Percentiles rank a stretch among this genome's conserved stretches.
Conservation (phyloP, 2,888 invertebrate genomes). For the Lepidonotus clava region DNA sequence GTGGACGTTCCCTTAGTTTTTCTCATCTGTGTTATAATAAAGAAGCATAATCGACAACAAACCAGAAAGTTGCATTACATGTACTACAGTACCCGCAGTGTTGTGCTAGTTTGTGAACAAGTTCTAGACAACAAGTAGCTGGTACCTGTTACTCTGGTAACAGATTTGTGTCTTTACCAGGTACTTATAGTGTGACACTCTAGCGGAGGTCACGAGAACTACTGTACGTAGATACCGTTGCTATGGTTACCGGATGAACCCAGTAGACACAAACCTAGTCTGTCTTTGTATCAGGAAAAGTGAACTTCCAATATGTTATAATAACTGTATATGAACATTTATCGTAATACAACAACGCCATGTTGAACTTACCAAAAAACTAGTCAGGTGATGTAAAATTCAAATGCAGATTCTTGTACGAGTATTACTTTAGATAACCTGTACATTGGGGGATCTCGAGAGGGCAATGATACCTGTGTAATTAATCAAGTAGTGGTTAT, state of each 20-base stretch:
- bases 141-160: conserved; percentile 24
- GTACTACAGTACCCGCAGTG: conserved; percentile 49
- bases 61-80: conserved; percentile 37
- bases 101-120: conserved; percentile 45
- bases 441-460: conserved; percentile 41
- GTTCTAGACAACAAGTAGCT: conserved; percentile 42
- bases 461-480: conserved; percentile 37
- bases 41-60: conserved; percentile 37
- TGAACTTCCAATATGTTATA: conserved; percentile 37
- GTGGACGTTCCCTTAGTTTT: not conserved
- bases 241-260: conserved; percentile 39
- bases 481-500: conserved; percentile 34
- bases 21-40: conserved; percentile 49
- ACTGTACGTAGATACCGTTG: conserved; percentile 45
- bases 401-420: conserved; percentile 23
- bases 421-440: conserved; percentile 44
- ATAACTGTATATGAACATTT: conserved; percentile 36
- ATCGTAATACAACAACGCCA: conserved; percentile 48
- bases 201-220: conserved; percentile 28
- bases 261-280: conserved; percentile 49
- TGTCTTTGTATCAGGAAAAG: conserved; percentile 48
- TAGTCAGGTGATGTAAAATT: conserved; percentile 51
- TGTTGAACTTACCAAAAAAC: conserved; percentile 52
- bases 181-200: conserved; percentile 31
- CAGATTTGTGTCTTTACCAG: conserved; percentile 23